Base-by-base conservation (phyloP, 2,797 vertebrate species). In the Sus cebifrons region DNA sequence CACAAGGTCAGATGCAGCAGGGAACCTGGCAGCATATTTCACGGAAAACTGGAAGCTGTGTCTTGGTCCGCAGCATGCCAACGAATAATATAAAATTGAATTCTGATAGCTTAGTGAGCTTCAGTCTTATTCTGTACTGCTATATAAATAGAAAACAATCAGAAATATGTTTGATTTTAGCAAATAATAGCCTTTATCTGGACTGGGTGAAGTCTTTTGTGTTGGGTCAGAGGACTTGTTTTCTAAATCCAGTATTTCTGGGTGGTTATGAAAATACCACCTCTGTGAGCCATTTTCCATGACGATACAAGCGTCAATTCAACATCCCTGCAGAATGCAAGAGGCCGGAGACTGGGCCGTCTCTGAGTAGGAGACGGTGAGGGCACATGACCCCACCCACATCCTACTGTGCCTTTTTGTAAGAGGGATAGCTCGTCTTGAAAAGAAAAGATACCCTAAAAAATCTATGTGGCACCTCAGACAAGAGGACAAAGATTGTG, bases 241-340 rank as follows among this genome's bases (percentile, higher is more conserved):
- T 92, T 87, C 52, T 95, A 96, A 95, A 86, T 36, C 58, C 3
- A 18, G 9, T 52, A 60, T 85, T 85, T 77, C 83, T 86, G 16
- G 44, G 5, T 91, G 44, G 15, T 62, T 54, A 70, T 20, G 32
- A 90, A 92, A 90, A 89, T 64, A 94, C 6, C 13, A 60, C 29
- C 44, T 88, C 71, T 60, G 13, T 81, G 62, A 96, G 62, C 32
- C 40, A 29, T 70, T 92, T 96, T 70, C 60, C 17, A 52, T 40
- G 21, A 68, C 23, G 67, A 71, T 13, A 56, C 75, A 73, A 77
- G 73, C n/a, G 92, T 65, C 44, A 87, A 70, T 16, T 49, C 71
- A 71, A 54, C 73, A 67, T 73, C 40, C 64, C 58, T 67, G 36
- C 36, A 82, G 89, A 91, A 93, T 68, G 25, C 68, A 65, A 86